These are phyloP conservation scores for Mus spicilegus DNA, from an alignment of 2,113 vertebrate genomes.

Conservation along the genomic window DNA sequence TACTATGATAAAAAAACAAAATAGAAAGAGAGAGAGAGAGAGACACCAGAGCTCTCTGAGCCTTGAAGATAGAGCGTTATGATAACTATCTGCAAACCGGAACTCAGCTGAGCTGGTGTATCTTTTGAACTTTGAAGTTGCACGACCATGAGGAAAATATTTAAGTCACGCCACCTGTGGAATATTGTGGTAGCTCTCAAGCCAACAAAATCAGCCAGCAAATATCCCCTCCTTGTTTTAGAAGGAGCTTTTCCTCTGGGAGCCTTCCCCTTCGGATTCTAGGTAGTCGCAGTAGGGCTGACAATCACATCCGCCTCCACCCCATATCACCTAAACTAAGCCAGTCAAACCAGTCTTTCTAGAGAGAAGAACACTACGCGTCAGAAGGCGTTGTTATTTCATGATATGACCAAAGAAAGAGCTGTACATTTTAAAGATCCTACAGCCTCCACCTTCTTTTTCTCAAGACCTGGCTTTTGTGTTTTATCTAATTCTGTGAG, in stretches of 20 bases:
- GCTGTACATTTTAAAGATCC: not conserved
- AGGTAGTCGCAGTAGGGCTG: not conserved
- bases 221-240: not conserved
- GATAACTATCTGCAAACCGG: not conserved
- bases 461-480: not conserved
- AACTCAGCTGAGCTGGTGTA: not conserved
- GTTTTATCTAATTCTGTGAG: conserved; percentile 47
- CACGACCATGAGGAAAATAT: not conserved
- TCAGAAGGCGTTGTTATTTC: not conserved
- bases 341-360: not conserved
- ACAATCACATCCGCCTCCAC: not conserved
- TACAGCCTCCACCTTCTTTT: not conserved
- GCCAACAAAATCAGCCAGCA: not conserved
- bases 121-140: not conserved
- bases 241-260: not conserved
- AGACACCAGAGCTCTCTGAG: not conserved
- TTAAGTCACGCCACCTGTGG: not conserved
- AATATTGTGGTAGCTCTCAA: not conserved
- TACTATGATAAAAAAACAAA: too few relatives aligned
- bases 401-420: not conserved
- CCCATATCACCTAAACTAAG: not conserved
- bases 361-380: not conserved
- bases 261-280: not conserved
- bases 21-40: not conserved
- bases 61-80: not conserved